Percentiles rank a stretch among this genome's conserved stretches.
phyloP scores from a whole-genome alignment of 1,140 invertebrate genomes.

The Pogonomyrmex barbatus region DNA sequence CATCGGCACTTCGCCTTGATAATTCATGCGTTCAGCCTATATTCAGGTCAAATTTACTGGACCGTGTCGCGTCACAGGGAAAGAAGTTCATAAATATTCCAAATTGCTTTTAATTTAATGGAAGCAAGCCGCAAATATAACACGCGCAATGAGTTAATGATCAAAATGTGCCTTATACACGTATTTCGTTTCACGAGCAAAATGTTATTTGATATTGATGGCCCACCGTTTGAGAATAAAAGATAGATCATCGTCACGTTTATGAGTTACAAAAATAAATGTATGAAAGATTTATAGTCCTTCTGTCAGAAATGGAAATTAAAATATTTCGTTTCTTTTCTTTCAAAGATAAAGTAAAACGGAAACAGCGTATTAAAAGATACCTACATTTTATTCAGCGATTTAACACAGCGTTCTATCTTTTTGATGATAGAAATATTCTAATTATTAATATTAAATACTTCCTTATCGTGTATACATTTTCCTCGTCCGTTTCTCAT shows the following conservation, averaged over 20 bases:
- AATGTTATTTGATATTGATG: conserved; percentile 15
- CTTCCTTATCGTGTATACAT: not conserved
- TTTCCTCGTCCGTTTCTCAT: not conserved
- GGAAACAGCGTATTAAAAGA: not conserved
- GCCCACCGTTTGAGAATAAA: not conserved
- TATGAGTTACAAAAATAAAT: conserved; percentile 33
- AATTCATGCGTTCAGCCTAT: conserved; percentile 26
- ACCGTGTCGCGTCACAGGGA: not conserved
- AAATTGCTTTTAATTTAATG: not conserved
- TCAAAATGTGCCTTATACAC: not conserved
- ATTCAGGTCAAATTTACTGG: not conserved
- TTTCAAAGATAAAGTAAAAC: conserved; percentile 8
- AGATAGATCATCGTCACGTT: not conserved
- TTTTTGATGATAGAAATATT: not conserved
- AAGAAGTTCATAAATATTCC: not conserved
- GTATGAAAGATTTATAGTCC: not conserved
- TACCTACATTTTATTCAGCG: not conserved
- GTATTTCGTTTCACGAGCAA: not conserved
- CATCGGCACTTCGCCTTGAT: not conserved
- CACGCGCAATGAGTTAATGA: conserved; percentile 7
- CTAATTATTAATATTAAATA: not conserved
- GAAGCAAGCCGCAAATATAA: not conserved
- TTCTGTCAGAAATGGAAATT: conserved; percentile 16
- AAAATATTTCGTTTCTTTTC: not conserved
- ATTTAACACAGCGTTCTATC: not conserved